Conservation (phyloP, 2,888 invertebrate species). For the Ceraclea dissimilis region DNA sequence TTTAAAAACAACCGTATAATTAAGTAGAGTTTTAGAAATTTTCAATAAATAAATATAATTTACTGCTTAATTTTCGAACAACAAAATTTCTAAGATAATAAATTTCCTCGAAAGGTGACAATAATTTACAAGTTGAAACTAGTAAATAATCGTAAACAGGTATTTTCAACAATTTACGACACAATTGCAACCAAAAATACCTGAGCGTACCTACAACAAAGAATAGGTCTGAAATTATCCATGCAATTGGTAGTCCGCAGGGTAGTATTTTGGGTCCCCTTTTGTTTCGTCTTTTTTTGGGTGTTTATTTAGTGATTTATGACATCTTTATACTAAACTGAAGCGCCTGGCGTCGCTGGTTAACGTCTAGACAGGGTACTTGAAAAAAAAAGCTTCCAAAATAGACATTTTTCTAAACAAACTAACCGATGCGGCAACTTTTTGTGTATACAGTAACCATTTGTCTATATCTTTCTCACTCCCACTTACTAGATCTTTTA, state of each 20-base stretch:
- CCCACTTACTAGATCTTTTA: neutral
- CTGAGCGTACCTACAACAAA: neutral
- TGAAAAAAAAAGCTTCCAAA: neutral
- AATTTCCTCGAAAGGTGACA: neutral
- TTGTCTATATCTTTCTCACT: neutral
- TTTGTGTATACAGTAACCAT: neutral
- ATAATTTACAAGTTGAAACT: neutral
- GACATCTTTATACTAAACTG: neutral
- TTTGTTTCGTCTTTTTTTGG: neutral
- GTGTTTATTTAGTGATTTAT: slow-evolving; percentile 10
- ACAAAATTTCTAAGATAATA: neutral
- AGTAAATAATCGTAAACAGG: no score
- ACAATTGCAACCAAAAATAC: neutral
- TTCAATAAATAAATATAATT: no score
- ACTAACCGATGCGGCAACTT: neutral
- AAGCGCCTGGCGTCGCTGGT: slow-evolving; percentile 13
- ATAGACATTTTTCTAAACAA: slow-evolving; percentile 1
- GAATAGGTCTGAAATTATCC: neutral
- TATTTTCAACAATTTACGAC: no score
- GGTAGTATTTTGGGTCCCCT: neutral
- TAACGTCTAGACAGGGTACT: slow-evolving; percentile 9
- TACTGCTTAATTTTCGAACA: no score
- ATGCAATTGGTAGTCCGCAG: neutral
- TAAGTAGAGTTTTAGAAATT: no score
- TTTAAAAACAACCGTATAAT: no score